Evolutionary conservation across 1,140 invertebrate genomes (phyloP).

Genomic region (Anthonomus grandis): DNA sequence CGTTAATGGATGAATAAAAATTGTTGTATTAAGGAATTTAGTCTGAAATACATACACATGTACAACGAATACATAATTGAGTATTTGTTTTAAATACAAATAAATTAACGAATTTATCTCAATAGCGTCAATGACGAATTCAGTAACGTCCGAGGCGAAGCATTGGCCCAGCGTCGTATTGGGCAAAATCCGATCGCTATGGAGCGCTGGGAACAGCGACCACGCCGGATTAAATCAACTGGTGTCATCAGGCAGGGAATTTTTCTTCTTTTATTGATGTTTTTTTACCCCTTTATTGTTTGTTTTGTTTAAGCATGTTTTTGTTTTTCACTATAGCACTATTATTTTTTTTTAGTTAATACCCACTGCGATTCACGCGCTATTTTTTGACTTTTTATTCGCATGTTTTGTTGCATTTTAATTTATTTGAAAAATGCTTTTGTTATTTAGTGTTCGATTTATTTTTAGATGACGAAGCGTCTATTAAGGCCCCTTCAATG

Average conservation of each 20-base stretch:
- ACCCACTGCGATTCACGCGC: too few species aligned
- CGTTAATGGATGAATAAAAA: too few species aligned
- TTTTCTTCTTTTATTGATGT: slow-evolving; percentile 29
- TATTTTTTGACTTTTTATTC: too few species aligned
- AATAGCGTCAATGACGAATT: slow-evolving; percentile 46
- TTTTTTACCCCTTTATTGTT: too few species aligned
- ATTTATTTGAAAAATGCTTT: not conserved
- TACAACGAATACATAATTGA: too few species aligned
- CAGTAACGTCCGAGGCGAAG: slow-evolving; percentile 56
- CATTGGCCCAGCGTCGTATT: slow-evolving; percentile 74
- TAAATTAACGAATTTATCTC: slow-evolving; percentile 1
- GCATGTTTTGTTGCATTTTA: not conserved
- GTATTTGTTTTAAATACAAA: too few species aligned
- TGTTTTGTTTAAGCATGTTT: too few species aligned
- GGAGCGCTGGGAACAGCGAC: slow-evolving; percentile 68
- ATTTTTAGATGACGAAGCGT: slow-evolving; percentile 67
- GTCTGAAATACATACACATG: too few species aligned
- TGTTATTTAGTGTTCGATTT: too few species aligned
- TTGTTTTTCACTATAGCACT: too few species aligned
- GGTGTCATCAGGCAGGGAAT: slow-evolving; percentile 54
- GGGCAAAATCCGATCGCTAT: slow-evolving; percentile 81
- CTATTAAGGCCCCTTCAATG: slow-evolving; percentile 58
- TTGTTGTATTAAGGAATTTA: too few species aligned
- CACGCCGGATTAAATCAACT: slow-evolving; percentile 75
- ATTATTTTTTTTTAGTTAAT: too few species aligned